Conservation (phyloP, 2,113 vertebrate genomes). For the Thymallus thymallus region DNA sequence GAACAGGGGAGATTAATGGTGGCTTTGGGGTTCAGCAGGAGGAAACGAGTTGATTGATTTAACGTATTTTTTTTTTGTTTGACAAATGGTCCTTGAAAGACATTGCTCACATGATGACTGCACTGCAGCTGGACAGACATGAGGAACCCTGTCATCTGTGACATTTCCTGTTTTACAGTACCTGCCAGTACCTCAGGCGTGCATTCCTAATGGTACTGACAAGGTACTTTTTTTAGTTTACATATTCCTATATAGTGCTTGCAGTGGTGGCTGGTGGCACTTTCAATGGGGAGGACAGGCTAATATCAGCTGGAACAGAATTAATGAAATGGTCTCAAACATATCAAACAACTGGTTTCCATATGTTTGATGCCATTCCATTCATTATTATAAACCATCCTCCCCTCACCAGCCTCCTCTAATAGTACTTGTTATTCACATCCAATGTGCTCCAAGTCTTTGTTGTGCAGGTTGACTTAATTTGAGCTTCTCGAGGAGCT, state of each 20-base stretch:
- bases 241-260: background rate
- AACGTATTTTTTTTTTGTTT: slow-evolving; percentile 5
- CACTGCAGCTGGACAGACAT: background rate
- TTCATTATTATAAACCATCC: no score
- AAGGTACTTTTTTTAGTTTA: no score
- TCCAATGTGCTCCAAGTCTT: no score
- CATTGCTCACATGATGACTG: background rate
- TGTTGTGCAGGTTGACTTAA: no score
- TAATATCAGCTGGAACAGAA: background rate
- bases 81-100: background rate
- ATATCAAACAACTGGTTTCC: background rate
- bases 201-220: no score
- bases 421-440: no score
- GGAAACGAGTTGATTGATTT: slow-evolving; percentile 16
- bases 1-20: slow-evolving; percentile 42
- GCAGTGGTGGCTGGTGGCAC: background rate
- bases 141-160: background rate
- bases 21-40: slow-evolving; percentile 17
- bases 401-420: background rate
- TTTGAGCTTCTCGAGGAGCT: no score
- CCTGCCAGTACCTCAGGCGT: background rate
- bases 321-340: background rate
- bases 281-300: background rate
- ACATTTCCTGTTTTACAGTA: background rate
- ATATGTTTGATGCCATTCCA: no score